These are phyloP conservation scores for Drosophila leontia DNA, from an alignment of 1,140 invertebrate genomes.

Conservation along the genomic window DNA sequence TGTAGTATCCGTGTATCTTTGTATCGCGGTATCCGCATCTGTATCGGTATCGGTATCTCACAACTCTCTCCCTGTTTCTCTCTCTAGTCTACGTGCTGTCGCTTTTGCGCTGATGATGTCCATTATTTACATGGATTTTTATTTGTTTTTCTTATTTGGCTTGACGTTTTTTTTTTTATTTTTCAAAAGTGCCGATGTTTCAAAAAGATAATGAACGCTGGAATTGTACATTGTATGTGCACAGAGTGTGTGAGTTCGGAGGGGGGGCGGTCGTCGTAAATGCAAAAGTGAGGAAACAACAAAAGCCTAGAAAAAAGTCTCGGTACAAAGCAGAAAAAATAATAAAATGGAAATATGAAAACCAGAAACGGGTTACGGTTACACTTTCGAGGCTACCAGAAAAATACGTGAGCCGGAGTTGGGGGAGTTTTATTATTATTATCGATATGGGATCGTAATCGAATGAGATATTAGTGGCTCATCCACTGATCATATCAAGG, in stretches of 20 bases:
- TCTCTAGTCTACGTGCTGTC: constrained; percentile 66
- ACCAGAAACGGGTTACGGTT: constrained; percentile 48
- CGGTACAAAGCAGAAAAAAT: constrained; percentile 4
- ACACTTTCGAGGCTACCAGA: constrained; percentile 45
- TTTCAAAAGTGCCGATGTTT: constrained; percentile 82
- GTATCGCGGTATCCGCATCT: constrained; percentile 40
- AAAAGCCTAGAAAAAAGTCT: constrained; percentile 46
- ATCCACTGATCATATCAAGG: constrained; percentile 37
- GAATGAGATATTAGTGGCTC: constrained; percentile 46
- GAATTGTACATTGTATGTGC: constrained; percentile 60
- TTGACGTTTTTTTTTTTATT: constrained; percentile 65
- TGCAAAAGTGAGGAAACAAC: constrained; percentile 48
- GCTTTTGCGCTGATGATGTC: constrained; percentile 79
- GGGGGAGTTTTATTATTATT: constrained; percentile 32
- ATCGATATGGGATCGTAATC: constrained; percentile 36
- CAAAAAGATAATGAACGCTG: constrained; percentile 79
- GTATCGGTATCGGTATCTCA: constrained; percentile 30
- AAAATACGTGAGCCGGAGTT: constrained; percentile 32
- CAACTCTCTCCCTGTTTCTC: constrained; percentile 23
- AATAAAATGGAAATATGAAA: constrained; percentile 6
- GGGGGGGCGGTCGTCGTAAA: constrained; percentile 31
- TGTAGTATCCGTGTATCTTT: constrained; percentile 20
- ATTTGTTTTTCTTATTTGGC: constrained; percentile 84
- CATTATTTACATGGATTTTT: constrained; percentile 83
- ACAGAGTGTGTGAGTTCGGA: constrained; percentile 12